Base-by-base conservation (phyloP, 2,888 invertebrate species). In the Toxonevra muliebris region DNA sequence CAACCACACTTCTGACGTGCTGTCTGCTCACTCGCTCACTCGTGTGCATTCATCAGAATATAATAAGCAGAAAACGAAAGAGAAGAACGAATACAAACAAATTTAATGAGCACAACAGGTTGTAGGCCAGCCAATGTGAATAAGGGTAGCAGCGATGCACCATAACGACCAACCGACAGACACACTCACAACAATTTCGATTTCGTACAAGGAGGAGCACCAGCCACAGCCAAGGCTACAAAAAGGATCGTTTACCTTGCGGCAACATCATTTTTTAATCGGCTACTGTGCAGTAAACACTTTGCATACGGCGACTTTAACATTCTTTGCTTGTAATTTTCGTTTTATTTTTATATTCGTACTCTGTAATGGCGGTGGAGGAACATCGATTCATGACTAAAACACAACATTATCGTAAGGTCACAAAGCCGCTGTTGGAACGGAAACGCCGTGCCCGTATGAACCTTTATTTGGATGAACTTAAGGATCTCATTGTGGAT, bases 351-450 rank as follows among this genome's bases (percentile, higher is more conserved):
- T 30, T 30, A 30, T 52, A 48, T 62, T 52, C 12, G 12, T 45
- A 13, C 1, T 20, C 17, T 15, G 63, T 61, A 54, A 85, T 84
- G 84, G 84, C 83, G 52, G 82, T 84, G 69, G 81, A 85, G 69
- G 83, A 83, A 19, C 82, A 81, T 69, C 78, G 80, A 74, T 79
- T 84, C 68, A 84, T 95, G 87, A 95, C 95, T 79, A 90, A 95
- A 86, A 95, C 95, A 80, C 95, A 95, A 86, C 95, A 95, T 85
- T 95, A 95, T 87, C 90, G 95, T 86, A 95, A 94, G 90, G 93
- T 95, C 81, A 95, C 94, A 90, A 95, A 95, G 85, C 95, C 95
- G 77, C 91, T 95, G 91, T 87, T 95, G 75, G 95, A 95, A 87
- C 89, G 95, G 79, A 94, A 95, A 84, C 89, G 95, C 69, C 89